Evolutionary conservation across 2,888 invertebrate genomes (phyloP).

Genomic region (Aromia moschata): DNA sequence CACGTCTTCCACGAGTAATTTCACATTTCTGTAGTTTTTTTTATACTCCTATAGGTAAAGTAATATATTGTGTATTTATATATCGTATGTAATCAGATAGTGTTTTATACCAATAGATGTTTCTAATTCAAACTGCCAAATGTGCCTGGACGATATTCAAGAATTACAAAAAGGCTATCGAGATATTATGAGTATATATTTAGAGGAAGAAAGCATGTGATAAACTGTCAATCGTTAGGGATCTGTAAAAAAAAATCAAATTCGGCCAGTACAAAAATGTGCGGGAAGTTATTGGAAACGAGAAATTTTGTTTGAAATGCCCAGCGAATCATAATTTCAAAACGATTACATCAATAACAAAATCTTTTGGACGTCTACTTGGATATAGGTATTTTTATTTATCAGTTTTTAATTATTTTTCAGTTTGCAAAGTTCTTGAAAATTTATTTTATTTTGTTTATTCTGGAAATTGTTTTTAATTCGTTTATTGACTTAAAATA

Average conservation of each 20-base stretch:
- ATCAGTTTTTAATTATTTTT: background rate
- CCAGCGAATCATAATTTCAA: no score
- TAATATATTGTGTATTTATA: conserved; percentile 23
- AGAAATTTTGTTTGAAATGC: no score
- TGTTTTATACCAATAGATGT: conserved; percentile 16
- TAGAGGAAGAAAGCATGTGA: conserved; percentile 8
- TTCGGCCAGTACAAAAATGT: conserved; percentile 3
- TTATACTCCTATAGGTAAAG: conserved; percentile 18
- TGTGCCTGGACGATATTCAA: conserved; percentile 15
- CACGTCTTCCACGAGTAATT: conserved; percentile 9
- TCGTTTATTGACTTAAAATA: no score
- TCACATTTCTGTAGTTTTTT: conserved; percentile 24
- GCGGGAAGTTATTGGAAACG: conserved; percentile 5
- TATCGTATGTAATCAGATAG: conserved; percentile 13
- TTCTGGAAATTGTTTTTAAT: background rate
- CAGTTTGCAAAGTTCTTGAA: no score
- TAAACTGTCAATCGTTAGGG: conserved; percentile 8
- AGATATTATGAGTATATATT: conserved; percentile 14
- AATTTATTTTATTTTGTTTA: background rate
- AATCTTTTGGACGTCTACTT: no score
- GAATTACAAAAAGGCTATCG: background rate
- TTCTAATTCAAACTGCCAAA: conserved; percentile 12
- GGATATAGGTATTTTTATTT: no score
- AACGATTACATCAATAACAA: no score
- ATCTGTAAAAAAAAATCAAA: background rate